These are phyloP conservation scores for Sphaeridia pumilis DNA, from an alignment of 2,888 invertebrate genomes.

Conservation along the genomic window DNA sequence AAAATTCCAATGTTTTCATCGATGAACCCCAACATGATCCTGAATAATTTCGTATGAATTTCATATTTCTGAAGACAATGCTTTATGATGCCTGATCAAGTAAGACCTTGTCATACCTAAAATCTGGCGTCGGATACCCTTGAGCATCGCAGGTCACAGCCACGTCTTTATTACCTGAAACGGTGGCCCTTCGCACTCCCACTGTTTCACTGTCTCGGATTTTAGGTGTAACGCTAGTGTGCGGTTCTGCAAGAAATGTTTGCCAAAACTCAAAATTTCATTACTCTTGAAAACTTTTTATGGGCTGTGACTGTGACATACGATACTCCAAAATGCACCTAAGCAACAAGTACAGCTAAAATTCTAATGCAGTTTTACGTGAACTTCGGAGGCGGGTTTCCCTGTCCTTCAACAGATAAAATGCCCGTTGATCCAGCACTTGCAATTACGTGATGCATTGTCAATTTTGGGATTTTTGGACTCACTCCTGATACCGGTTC, in stretches of 20 bases:
- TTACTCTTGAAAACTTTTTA: too few relatives aligned
- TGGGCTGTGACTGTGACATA: conserved; percentile 20
- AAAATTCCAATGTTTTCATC: too few relatives aligned
- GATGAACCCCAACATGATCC: too few relatives aligned
- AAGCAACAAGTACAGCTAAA: not conserved
- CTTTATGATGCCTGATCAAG: too few relatives aligned
- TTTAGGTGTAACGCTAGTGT: conserved; percentile 36
- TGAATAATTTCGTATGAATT: too few relatives aligned
- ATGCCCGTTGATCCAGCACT: conserved; percentile 19
- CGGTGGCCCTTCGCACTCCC: conserved; percentile 36
- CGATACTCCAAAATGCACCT: not conserved
- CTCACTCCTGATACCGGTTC: conserved; percentile 31
- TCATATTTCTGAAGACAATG: too few relatives aligned
- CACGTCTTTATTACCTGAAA: conserved; percentile 35
- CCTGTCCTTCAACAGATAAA: conserved; percentile 27
- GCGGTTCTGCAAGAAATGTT: too few relatives aligned
- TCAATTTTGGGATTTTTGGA: conserved; percentile 31
- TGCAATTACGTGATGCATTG: conserved; percentile 20
- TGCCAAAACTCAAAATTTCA: too few relatives aligned
- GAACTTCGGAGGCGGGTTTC: conserved; percentile 12
- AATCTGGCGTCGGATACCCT: conserved; percentile 50
- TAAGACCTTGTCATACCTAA: conserved; percentile 54
- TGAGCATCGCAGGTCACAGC: conserved; percentile 57
- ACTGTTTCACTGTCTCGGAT: conserved; percentile 35
- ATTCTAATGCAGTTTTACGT: not conserved